Conservation (phyloP, 2,888 invertebrate species). For the Cacoxenus indagator region DNA sequence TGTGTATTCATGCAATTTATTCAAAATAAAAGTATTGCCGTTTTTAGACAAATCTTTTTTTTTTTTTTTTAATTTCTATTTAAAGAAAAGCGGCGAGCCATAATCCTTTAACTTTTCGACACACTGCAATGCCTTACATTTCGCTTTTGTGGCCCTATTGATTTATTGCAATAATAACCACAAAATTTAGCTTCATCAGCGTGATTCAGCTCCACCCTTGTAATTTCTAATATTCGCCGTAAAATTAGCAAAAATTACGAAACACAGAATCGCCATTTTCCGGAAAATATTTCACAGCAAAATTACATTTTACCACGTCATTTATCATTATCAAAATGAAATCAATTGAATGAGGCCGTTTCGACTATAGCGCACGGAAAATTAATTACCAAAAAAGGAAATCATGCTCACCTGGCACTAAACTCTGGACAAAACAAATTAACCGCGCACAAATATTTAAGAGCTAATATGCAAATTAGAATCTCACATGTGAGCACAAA, state of each 20-base stretch:
- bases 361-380: not conserved
- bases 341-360: not conserved
- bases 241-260: not conserved
- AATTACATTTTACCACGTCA: not conserved
- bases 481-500: not conserved
- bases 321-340: constrained; percentile 6
- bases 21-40: too few relatives aligned
- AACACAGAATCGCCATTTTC: not conserved
- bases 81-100: too few relatives aligned
- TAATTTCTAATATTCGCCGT: too few relatives aligned
- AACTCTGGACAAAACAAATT: not conserved
- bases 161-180: too few relatives aligned
- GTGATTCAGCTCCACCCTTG: too few relatives aligned
- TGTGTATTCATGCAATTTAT: too few relatives aligned
- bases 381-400: not conserved
- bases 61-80: too few relatives aligned
- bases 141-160: too few relatives aligned
- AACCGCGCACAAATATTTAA: not conserved
- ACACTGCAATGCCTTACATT: too few relatives aligned
- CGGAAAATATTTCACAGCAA: not conserved
- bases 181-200: too few relatives aligned
- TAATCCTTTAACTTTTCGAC: too few relatives aligned
- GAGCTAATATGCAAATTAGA: not conserved
- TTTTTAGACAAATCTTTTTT: too few relatives aligned
- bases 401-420: not conserved